Base-by-base conservation (phyloP, 2,113 vertebrate species). In the Saccopteryx bilineata region DNA sequence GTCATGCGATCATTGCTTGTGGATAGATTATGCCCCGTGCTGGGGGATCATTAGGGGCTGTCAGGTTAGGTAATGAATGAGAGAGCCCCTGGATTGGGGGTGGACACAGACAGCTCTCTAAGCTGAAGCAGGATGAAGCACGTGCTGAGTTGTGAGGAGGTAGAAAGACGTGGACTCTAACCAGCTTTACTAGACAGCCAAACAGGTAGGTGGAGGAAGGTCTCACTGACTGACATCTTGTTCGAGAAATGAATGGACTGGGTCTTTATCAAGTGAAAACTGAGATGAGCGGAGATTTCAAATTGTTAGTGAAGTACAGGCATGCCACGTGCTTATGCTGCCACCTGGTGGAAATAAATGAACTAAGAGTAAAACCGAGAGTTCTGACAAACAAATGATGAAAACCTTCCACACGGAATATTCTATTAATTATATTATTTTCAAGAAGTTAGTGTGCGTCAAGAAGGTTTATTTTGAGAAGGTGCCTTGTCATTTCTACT, bases 321-420 rank as follows among this genome's bases (percentile, higher is more conserved):
- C 28, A 11, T 18, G 71, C 71, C 12, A 1, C 50, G 31, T 39
- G 13, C 26, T 48, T 6, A 19, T 97, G 96, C 54, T 98, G 98
- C 98, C 98, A 98, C 96, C 98, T 96, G 50, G 98, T 98, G 98
- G 98, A 18, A 7, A 4, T 54, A 0, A 3, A 0, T 71, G 21
- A 78, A 76, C 78, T 60, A 28, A 86, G 46, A 8, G 15, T 71
- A 56, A 65, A 63, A 46, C 18, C 9, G 13, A 26, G 17, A 31
- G 17, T 50, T 12, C 0, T 14, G 39, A 65, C 79, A 50, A 58
- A 33, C 0, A 2, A n/a, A 26, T n/a, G 9, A 46, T 82, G 68
- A n/a, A 94, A 89, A 28, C 9, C 31, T 54, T 7, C 52, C 13
- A 1, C 5, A 3, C 26, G n/a, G 58, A 50, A 33, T 76, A 56